Percentiles rank a stretch among this genome's conserved stretches.
These are phyloP conservation scores for Anadara kagoshimensis DNA, from an alignment of 1,140 invertebrate genomes.

Conservation along the genomic window DNA sequence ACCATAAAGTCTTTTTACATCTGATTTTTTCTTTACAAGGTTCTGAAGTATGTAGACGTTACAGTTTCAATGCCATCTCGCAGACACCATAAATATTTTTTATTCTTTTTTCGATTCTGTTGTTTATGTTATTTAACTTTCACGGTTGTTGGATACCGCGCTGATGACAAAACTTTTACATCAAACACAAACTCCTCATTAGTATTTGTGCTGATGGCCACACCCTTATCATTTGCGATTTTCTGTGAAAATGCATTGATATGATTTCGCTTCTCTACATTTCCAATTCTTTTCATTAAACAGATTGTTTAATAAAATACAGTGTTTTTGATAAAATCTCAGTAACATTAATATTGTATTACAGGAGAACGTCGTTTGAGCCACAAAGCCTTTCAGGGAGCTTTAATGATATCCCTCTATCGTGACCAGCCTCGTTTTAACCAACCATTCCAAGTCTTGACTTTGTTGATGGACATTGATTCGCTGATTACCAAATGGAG, in stretches of 20 bases:
- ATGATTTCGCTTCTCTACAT: no score
- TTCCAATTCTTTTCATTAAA: no score
- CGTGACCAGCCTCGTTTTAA: constrained; percentile 96
- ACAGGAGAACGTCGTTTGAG: constrained; percentile 90
- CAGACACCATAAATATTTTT: no score
- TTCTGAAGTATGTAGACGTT: no score
- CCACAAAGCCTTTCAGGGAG: constrained; percentile 93
- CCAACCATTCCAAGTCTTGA: constrained; percentile 96
- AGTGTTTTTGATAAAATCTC: not conserved
- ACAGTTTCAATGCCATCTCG: no score
- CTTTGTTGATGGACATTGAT: constrained; percentile 97
- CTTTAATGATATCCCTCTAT: constrained; percentile 98
- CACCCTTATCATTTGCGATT: not conserved
- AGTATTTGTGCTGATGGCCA: not conserved
- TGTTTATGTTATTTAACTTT: no score
- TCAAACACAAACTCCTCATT: not conserved
- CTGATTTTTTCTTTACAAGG: no score
- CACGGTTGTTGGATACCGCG: no score
- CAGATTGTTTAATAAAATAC: no score
- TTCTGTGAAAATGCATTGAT: not conserved
- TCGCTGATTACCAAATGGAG: constrained; percentile 99
- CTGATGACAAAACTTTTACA: no score
- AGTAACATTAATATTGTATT: not conserved
- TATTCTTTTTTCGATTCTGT: no score
- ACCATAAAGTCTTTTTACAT: no score